A percentile compares a stretch with the other conserved stretches of the same genome.
These are phyloP conservation scores for Drosophila lowei DNA, from an alignment of 1,140 invertebrate genomes.

Conservation along the genomic window DNA sequence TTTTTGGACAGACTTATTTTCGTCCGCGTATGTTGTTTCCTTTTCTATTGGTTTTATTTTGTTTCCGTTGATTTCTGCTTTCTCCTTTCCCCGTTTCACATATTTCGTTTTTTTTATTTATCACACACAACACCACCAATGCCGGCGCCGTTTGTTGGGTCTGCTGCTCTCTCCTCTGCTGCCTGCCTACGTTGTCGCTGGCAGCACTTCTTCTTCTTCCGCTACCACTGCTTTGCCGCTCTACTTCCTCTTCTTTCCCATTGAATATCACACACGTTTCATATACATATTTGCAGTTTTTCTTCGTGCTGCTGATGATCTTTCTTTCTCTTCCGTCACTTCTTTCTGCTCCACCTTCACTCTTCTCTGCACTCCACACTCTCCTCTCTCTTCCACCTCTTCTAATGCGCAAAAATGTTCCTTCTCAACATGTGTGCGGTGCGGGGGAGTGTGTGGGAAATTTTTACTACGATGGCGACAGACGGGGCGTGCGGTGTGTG, in stretches of 20 bases:
- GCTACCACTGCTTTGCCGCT: constrained; percentile 24
- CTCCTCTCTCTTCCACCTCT: constrained; percentile 25
- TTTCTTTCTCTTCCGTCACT: constrained; percentile 18
- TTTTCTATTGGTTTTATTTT: neutral
- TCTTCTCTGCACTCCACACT: constrained; percentile 20
- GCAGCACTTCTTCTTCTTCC: neutral
- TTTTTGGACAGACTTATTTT: no score
- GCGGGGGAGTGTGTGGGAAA: constrained; percentile 36
- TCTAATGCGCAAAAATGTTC: constrained; percentile 6
- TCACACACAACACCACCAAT: constrained; percentile 44
- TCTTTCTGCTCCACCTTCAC: constrained; percentile 7
- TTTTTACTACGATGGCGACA: constrained; percentile 34
- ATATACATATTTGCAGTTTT: constrained; percentile 58
- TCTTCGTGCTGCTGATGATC: constrained; percentile 21
- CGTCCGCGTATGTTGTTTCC: no score
- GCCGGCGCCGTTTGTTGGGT: no score
- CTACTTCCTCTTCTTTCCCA: constrained; percentile 54
- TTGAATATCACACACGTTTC: constrained; percentile 80
- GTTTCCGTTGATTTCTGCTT: constrained; percentile 10
- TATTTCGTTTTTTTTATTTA: constrained; percentile 26
- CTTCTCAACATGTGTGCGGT: neutral
- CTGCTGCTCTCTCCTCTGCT: no score
- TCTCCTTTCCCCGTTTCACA: constrained; percentile 12
- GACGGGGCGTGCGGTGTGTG: constrained; percentile 48
- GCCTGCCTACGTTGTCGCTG: constrained; percentile 31